Conservation (phyloP, 2,888 invertebrate genomes). For the Hipparchia semele region DNA sequence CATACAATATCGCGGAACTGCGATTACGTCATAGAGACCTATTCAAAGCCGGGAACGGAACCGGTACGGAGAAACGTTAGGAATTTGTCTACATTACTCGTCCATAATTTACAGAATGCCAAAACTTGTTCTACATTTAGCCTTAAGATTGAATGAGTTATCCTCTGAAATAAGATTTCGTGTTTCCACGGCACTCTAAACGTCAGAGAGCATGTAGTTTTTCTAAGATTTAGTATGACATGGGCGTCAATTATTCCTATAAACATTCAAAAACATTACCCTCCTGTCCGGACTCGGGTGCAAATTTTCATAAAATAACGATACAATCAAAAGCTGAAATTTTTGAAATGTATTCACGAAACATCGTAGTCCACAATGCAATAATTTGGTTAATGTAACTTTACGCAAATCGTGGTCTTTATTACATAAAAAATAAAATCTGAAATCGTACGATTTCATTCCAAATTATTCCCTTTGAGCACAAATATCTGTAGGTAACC, state of each 20-base stretch:
- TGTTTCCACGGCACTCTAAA: no score
- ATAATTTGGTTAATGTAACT: conserved; percentile 1
- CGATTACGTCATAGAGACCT: background rate
- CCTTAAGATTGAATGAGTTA: no score
- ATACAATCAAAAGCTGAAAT: background rate
- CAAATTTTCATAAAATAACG: background rate
- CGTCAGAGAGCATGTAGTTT: no score
- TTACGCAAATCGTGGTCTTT: background rate
- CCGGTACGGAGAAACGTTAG: background rate
- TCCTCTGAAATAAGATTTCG: no score
- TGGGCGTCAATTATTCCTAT: no score
- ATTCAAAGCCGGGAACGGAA: background rate
- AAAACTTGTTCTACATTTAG: no score
- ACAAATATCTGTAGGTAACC: background rate
- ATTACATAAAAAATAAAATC: background rate
- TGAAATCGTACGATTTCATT: background rate
- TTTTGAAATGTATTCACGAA: background rate
- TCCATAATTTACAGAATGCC: background rate
- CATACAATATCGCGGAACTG: conserved; percentile 1
- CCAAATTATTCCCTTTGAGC: conserved; percentile 5
- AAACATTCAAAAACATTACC: no score
- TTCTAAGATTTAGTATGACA: no score
- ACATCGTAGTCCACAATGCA: background rate
- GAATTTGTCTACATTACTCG: background rate
- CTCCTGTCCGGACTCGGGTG: no score